phyloP scores from a whole-genome alignment of 1,140 invertebrate species.

The Vanessa atalanta region DNA sequence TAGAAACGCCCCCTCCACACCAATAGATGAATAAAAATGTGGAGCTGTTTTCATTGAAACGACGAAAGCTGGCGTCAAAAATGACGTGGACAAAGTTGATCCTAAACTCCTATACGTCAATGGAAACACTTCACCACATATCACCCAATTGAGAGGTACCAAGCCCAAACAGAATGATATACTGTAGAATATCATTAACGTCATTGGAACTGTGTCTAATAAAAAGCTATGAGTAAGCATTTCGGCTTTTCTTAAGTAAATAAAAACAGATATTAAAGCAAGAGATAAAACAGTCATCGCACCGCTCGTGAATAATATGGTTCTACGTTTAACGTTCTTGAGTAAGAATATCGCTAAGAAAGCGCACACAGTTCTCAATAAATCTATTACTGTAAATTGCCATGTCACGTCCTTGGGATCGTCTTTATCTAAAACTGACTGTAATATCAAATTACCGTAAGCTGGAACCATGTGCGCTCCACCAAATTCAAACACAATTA shows the following conservation, averaged over 20 bases:
- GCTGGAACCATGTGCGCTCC: slow-evolving; percentile 74
- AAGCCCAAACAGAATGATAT: slow-evolving; percentile 72
- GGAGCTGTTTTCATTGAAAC: slow-evolving; percentile 77
- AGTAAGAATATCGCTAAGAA: slow-evolving; percentile 72
- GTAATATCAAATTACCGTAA: slow-evolving; percentile 69
- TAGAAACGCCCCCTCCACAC: slow-evolving; percentile 71
- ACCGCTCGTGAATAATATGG: slow-evolving; percentile 70
- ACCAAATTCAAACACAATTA: slow-evolving; percentile 73
- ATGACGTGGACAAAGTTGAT: slow-evolving; percentile 73
- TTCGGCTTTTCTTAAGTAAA: slow-evolving; percentile 65
- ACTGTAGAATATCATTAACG: slow-evolving; percentile 67
- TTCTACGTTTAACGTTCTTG: slow-evolving; percentile 65
- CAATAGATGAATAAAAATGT: slow-evolving; percentile 68
- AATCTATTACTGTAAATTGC: slow-evolving; percentile 73
- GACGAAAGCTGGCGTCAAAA: slow-evolving; percentile 71
- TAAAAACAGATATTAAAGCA: slow-evolving; percentile 62
- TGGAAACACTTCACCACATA: slow-evolving; percentile 76
- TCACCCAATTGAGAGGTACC: slow-evolving; percentile 74
- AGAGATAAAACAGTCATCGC: slow-evolving; percentile 66
- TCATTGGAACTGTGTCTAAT: slow-evolving; percentile 62
- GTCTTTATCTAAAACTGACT: slow-evolving; percentile 64
- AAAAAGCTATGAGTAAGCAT: slow-evolving; percentile 53
- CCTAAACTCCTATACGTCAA: slow-evolving; percentile 74
- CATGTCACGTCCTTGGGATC: slow-evolving; percentile 62
- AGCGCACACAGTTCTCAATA: slow-evolving; percentile 69